These are phyloP conservation scores for Synergus itoensis DNA, from an alignment of 2,888 invertebrate species.

Conservation along the genomic window DNA sequence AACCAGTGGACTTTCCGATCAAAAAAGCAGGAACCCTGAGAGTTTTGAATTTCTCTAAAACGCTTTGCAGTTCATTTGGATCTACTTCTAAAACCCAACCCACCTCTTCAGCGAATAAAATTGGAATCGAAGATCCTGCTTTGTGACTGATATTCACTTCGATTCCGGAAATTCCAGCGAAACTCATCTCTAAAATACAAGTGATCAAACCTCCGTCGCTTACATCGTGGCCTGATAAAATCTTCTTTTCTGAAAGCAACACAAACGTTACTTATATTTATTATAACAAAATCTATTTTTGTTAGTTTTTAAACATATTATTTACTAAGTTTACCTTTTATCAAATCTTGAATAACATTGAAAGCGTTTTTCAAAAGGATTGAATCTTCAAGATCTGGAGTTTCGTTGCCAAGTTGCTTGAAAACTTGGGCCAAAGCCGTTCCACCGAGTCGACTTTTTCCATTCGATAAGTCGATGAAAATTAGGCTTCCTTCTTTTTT, in stretches of 20 bases:
- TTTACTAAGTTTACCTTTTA: slow-evolving; percentile 81
- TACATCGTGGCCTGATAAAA: slow-evolving; percentile 94
- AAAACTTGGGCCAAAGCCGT: slow-evolving; percentile 95
- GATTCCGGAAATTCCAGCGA: slow-evolving; percentile 92
- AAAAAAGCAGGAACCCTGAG: slow-evolving; percentile 82
- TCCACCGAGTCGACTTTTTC: slow-evolving; percentile 91
- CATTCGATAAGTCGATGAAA: slow-evolving; percentile 88
- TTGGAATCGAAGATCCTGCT: slow-evolving; percentile 81
- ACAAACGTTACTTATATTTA: not conserved
- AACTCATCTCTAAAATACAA: slow-evolving; percentile 96
- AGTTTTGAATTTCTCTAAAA: slow-evolving; percentile 82
- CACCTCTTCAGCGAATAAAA: slow-evolving; percentile 91
- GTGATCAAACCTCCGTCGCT: slow-evolving; percentile 97
- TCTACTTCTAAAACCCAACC: slow-evolving; percentile 91
- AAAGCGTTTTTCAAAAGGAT: slow-evolving; percentile 87
- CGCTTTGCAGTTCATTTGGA: slow-evolving; percentile 80
- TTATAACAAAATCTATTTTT: not conserved
- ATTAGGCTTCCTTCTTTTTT: slow-evolving; percentile 84
- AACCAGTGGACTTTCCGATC: slow-evolving; percentile 84
- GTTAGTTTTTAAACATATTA: not conserved
- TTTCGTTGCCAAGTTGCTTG: slow-evolving; percentile 88
- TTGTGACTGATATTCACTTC: slow-evolving; percentile 82
- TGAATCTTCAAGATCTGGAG: slow-evolving; percentile 90
- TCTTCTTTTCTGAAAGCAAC: slow-evolving; percentile 80
- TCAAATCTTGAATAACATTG: slow-evolving; percentile 89